Percentiles rank a stretch among this genome's conserved stretches.
Conservation (phyloP, 2,888 invertebrate genomes). For the Malachius bipustulatus region DNA sequence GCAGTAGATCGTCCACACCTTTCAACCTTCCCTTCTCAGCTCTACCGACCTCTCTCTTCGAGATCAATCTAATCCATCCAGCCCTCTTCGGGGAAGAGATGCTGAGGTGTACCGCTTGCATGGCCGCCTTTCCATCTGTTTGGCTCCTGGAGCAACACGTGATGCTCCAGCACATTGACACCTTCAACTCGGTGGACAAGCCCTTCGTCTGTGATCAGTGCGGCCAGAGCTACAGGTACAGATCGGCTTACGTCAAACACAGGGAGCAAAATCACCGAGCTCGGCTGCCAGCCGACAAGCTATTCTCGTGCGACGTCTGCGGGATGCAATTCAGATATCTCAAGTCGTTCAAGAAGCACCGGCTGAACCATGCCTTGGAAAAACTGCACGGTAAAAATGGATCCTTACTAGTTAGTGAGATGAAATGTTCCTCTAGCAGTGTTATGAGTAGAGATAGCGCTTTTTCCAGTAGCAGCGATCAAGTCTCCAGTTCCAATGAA, state of each 20-base stretch:
- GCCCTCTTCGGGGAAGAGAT: constrained; percentile 34
- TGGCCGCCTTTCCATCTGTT: constrained; percentile 77
- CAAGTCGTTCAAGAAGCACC: constrained; percentile 82
- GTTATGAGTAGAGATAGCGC: constrained; percentile 14
- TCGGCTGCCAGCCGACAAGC: constrained; percentile 74
- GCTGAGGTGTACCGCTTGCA: constrained; percentile 61
- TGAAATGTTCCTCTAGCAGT: constrained; percentile 12
- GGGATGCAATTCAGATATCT: constrained; percentile 84
- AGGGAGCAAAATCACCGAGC: constrained; percentile 83
- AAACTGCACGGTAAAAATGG: constrained; percentile 58
- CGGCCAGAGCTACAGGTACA: constrained; percentile 76
- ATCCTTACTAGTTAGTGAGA: constrained; percentile 20
- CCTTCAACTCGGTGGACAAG: constrained; percentile 55
- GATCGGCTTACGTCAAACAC: constrained; percentile 74
- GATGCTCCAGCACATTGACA: constrained; percentile 63
- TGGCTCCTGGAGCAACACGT: constrained; percentile 81
- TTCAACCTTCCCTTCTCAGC: constrained; percentile 46
- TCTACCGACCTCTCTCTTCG: constrained; percentile 42
- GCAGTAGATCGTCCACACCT: constrained; percentile 43
- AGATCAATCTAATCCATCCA: constrained; percentile 42
- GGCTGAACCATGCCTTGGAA: constrained; percentile 76
- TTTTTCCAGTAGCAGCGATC: constrained; percentile 32
- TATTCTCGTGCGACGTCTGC: constrained; percentile 84
- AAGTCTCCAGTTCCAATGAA: constrained; percentile 37
- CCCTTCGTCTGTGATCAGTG: constrained; percentile 87